Conservation (phyloP, 1,140 invertebrate species). For the Drosophila auraria region DNA sequence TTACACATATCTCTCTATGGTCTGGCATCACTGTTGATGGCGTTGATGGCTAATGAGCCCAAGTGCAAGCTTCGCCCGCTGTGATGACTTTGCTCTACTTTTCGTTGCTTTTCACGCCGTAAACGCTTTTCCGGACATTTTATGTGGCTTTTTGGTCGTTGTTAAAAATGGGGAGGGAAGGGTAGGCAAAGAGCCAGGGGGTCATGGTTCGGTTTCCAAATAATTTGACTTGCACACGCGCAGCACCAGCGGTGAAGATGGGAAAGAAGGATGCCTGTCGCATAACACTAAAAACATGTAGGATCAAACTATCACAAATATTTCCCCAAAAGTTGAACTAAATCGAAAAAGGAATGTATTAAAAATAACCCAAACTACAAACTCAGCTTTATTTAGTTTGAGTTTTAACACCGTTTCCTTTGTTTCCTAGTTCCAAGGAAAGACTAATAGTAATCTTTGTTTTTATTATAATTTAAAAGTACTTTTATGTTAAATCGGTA, state of each 20-base stretch:
- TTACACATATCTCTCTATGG: not conserved
- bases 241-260: slow-evolving; percentile 9
- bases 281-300: slow-evolving; percentile 1
- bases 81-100: slow-evolving; percentile 34
- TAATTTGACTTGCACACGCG: slow-evolving; percentile 78
- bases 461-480: too few relatives aligned
- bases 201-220: slow-evolving; percentile 75
- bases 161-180: not conserved
- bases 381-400: too few relatives aligned
- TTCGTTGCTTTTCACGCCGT: slow-evolving; percentile 23
- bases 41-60: not conserved
- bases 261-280: slow-evolving; percentile 7
- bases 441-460: too few relatives aligned
- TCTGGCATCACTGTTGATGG: slow-evolving; percentile 5
- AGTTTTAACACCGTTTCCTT: too few relatives aligned
- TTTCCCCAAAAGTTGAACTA: not conserved
- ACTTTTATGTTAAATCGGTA: too few relatives aligned
- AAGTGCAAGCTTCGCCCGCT: slow-evolving; percentile 53
- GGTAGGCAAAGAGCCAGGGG: slow-evolving; percentile 8
- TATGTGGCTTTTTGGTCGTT: slow-evolving; percentile 26
- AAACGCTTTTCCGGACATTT: slow-evolving; percentile 43
- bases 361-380: not conserved
- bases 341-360: not conserved
- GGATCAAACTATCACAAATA: not conserved
- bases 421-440: too few relatives aligned